Base-by-base conservation (phyloP, 1,140 invertebrate genomes). In the Tenebrio molitor region DNA sequence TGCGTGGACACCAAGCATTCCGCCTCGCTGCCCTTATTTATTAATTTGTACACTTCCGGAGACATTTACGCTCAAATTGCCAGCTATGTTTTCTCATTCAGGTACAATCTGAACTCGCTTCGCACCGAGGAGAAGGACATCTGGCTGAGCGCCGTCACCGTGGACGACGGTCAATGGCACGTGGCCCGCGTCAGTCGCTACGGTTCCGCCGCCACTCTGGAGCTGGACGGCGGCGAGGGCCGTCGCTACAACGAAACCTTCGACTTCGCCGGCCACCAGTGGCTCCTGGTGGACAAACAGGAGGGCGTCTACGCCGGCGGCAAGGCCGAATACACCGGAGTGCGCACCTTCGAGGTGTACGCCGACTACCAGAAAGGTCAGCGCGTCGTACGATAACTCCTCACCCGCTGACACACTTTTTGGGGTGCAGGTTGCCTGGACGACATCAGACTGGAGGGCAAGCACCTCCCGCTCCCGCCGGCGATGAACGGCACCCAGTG, bases 151-250 rank as follows among this genome's bases (percentile, higher is more conserved):
- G 90, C 93, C 23, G 91, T 97, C 10, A 88, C 91, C 1, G 96
- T 98, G 0, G 95, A 97, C 80, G 96, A 99, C 84, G 97, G 97
- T 7, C 95, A 97, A 79, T 99, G 97, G 97, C 97, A 99, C 81
- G 94, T 94, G 5, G 95, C 96, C 0, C 89, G 92, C 74, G 93
- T 95, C 0, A 92, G 90, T 77, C 89, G 97, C 69, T 96, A 95
- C 76, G 97, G 97, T 29, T 96, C 95, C 29, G 94, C 95, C 3
- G 96, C 97, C n/a, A 95, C 93, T 7, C 83, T 99, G 41, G 94
- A 95, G 81, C 84, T 99, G 39, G 97, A 99, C 83, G 95, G 95
- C 8, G 97, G 97, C 1, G 97, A 99, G 86, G 97, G 97, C 0
- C 86, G 95, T 74, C 88, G 96, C 71, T 98, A 95, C 84, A 98